Percentiles rank a stretch among this genome's conserved stretches.
Evolutionary conservation across 2,113 vertebrate genomes (phyloP).

Genomic region (Dascyllus trimaculatus): DNA sequence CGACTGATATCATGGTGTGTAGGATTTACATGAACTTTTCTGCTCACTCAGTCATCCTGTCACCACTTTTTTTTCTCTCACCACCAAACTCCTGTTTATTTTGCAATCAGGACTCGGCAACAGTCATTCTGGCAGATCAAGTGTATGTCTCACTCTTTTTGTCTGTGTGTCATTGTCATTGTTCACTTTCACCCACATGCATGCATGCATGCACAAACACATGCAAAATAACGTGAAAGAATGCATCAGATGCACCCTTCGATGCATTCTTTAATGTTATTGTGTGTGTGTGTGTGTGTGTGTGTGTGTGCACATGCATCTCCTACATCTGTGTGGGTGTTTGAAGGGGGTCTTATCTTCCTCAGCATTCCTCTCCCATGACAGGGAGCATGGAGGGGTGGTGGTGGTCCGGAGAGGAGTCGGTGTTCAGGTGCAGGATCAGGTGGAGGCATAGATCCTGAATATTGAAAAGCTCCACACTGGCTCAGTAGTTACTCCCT

Average conservation of each 20-base stretch:
- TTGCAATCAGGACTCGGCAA: constrained; percentile 5
- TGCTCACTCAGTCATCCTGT: too few species aligned
- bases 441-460: constrained; percentile 73
- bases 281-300: constrained; percentile 15
- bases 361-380: constrained; percentile 74
- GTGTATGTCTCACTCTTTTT: not conserved
- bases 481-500: constrained; percentile 65
- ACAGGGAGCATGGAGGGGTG: constrained; percentile 55
- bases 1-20: too few species aligned
- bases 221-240: too few species aligned
- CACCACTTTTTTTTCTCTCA: not conserved
- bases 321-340: constrained; percentile 39
- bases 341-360: constrained; percentile 80
- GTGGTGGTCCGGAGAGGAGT: constrained; percentile 46
- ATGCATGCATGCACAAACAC: too few species aligned
- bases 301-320: constrained; percentile 5
- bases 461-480: constrained; percentile 65
- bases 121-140: not conserved
- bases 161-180: constrained; percentile 13
- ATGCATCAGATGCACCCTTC: constrained; percentile 37
- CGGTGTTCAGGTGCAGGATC: constrained; percentile 51
- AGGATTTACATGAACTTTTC: not conserved
- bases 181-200: constrained; percentile 26
- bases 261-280: constrained; percentile 32
- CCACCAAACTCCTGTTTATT: not conserved